phyloP scores from a whole-genome alignment of 2,888 invertebrate genomes.

The Cylloceria caligata region DNA sequence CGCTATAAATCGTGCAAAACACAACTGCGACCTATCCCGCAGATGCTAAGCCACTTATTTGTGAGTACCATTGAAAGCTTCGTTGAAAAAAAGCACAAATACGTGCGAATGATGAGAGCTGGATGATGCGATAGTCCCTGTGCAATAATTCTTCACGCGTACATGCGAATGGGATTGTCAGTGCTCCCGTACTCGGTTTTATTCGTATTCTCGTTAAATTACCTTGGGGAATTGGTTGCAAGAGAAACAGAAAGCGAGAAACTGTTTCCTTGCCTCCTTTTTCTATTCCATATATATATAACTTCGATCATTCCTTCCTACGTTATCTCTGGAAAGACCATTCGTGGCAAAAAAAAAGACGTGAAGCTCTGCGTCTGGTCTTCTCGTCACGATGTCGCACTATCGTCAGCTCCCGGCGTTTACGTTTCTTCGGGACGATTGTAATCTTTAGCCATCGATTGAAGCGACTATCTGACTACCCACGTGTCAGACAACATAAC shows the following conservation, averaged over 20 bases:
- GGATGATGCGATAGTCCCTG: slow-evolving; percentile 4
- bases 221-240: slow-evolving; percentile 46
- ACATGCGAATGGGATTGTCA: slow-evolving; percentile 23
- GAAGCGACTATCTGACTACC: not conserved
- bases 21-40: not conserved
- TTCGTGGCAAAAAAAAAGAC: slow-evolving; percentile 21
- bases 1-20: not conserved
- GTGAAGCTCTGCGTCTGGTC: slow-evolving; percentile 32
- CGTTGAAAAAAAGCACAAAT: not conserved
- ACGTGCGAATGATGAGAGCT: slow-evolving; percentile 3
- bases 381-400: slow-evolving; percentile 37
- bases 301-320: slow-evolving; percentile 9
- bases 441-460: slow-evolving; percentile 6
- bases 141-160: slow-evolving; percentile 32
- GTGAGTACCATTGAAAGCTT: not conserved
- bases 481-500: slow-evolving; percentile 8
- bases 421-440: slow-evolving; percentile 11
- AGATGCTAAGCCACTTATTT: not conserved
- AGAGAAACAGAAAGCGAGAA: slow-evolving; percentile 4
- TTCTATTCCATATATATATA: not conserved
- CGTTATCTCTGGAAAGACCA: slow-evolving; percentile 12
- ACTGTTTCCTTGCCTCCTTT: not conserved
- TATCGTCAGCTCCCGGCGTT: slow-evolving; percentile 21
- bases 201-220: slow-evolving; percentile 48
- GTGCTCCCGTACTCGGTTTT: slow-evolving; percentile 18